Conservation (phyloP, 2,113 vertebrate genomes). For the Gallinago media region DNA sequence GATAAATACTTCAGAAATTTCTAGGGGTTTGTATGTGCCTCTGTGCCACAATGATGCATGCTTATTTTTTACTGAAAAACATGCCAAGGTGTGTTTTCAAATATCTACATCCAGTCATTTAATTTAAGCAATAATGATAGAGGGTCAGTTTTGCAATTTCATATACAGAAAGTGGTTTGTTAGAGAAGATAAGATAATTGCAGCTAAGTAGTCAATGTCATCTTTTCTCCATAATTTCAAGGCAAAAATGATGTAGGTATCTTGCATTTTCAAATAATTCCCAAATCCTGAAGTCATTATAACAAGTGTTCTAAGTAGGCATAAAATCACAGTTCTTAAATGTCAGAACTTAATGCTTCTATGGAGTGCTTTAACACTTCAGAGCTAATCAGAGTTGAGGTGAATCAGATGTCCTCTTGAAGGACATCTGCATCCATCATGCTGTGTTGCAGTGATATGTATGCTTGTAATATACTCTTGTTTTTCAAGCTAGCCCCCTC, state of each 20-base stretch:
- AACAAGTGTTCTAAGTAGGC: background rate
- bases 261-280: background rate
- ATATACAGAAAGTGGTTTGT: background rate
- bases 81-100: background rate
- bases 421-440: background rate
- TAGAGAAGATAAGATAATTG: background rate
- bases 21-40: background rate
- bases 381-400: background rate
- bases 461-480: fast-evolving
- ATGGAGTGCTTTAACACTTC: background rate
- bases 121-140: background rate
- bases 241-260: background rate
- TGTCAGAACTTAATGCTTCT: background rate
- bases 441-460: background rate
- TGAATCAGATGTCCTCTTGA: background rate
- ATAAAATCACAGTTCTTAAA: background rate
- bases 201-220: background rate
- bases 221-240: background rate
- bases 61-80: background rate
- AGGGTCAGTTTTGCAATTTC: background rate
- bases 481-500: background rate
- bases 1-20: background rate
- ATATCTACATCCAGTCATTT: background rate
- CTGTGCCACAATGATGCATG: background rate
- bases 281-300: background rate